Conservation (phyloP, 1,140 invertebrate species). For the Eubasilissa regina region DNA sequence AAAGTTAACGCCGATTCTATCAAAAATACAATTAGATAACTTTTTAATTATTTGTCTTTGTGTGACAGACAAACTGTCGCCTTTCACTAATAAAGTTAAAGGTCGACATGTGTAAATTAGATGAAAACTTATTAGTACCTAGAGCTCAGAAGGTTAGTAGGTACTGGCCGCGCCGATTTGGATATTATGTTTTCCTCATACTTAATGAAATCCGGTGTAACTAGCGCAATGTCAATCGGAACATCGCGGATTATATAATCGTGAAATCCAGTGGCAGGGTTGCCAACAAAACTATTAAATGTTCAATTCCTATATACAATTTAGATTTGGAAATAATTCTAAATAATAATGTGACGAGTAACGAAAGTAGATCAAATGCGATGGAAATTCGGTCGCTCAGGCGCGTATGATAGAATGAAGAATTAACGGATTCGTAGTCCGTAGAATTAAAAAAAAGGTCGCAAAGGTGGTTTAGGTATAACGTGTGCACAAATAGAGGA, state of each 20-base stretch:
- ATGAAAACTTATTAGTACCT: not conserved
- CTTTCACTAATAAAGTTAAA: not conserved
- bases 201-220: not conserved
- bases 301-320: not conserved
- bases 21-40: no score
- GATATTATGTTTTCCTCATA: slow-evolving; percentile 5
- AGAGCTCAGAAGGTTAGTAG: not conserved
- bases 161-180: no score
- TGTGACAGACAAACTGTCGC: not conserved
- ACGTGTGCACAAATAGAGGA: no score
- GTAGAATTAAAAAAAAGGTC: not conserved
- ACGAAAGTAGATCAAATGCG: not conserved
- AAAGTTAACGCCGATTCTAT: no score
- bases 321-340: no score
- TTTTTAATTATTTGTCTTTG: not conserved
- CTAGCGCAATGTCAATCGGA: slow-evolving; percentile 14
- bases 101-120: not conserved
- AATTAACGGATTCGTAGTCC: not conserved
- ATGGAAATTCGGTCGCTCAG: not conserved
- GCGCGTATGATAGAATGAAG: not conserved
- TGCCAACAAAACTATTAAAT: not conserved
- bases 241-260: not conserved
- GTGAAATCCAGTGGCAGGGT: not conserved
- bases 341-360: no score
- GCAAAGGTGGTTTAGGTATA: not conserved